Evolutionary conservation across 2,113 vertebrate genomes (phyloP).

Genomic region (Reinhardtius hippoglossoides): DNA sequence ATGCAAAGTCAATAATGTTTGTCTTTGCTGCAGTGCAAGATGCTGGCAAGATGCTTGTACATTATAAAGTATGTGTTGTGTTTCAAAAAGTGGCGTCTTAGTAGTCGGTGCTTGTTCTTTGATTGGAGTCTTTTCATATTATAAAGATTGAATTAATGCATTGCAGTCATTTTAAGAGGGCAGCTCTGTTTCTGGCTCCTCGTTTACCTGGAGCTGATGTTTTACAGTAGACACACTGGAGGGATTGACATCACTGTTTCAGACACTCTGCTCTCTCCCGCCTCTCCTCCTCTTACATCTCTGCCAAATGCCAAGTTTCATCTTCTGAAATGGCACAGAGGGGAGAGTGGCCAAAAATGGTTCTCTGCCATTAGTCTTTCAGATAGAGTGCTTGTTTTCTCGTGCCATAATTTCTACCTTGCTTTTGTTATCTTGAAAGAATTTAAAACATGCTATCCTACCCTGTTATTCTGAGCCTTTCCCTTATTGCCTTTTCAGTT

Average conservation of each 20-base stretch:
- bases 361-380: not conserved
- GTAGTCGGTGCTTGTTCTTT: not conserved
- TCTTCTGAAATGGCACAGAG: slow-evolving; percentile 12
- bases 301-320: slow-evolving; percentile 16
- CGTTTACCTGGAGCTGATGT: not conserved
- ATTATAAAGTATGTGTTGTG: not conserved
- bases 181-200: not conserved
- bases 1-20: not conserved
- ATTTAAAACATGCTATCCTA: slow-evolving; percentile 1
- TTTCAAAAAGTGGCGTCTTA: not conserved
- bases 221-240: not conserved
- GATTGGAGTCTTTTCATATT: not conserved
- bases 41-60: not conserved
- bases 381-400: slow-evolving; percentile 1
- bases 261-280: not conserved
- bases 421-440: not conserved
- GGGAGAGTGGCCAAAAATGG: slow-evolving; percentile 2
- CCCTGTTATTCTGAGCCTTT: not conserved
- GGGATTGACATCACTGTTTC: not conserved
- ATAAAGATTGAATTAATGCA: not conserved
- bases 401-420: not conserved
- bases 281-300: not conserved
- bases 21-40: not conserved
- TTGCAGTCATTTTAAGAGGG: not conserved
- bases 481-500: not conserved